These are phyloP conservation scores for Anodontia alba DNA, from an alignment of 2,888 invertebrate species.

Conservation along the genomic window DNA sequence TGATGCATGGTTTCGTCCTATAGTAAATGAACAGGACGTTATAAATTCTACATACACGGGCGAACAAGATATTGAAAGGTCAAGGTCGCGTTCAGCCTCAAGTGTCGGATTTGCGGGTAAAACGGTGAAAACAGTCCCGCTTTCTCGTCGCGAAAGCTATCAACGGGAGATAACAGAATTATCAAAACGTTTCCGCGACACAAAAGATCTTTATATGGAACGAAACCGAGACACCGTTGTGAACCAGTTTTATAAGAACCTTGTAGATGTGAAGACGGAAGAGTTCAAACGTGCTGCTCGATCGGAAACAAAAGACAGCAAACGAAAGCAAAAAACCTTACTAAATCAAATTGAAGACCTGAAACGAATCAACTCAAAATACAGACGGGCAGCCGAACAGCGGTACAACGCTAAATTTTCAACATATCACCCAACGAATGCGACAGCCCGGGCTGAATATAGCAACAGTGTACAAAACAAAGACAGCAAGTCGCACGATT, in stretches of 20 bases:
- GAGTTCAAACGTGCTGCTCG: background rate
- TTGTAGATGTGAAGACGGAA: background rate
- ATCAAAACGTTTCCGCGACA: background rate
- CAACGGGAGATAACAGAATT: background rate
- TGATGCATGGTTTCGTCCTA: constrained; percentile 18
- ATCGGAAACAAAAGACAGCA: background rate
- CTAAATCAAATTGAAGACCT: background rate
- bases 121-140: background rate
- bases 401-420: background rate
- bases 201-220: background rate
- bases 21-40: constrained; percentile 27
- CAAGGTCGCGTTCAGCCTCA: background rate
- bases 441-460: background rate
- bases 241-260: background rate
- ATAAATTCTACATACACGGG: constrained; percentile 37
- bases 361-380: background rate
- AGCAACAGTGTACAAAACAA: background rate
- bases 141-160: background rate
- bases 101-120: background rate
- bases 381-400: background rate
- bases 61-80: background rate
- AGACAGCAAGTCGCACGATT: background rate
- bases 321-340: background rate
- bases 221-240: background rate
- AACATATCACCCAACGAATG: background rate